Evolutionary conservation across 1,140 invertebrate species (phyloP), one percentile per base, ranked within the genome.

Genomic region (Hesperophylax magnus): DNA sequence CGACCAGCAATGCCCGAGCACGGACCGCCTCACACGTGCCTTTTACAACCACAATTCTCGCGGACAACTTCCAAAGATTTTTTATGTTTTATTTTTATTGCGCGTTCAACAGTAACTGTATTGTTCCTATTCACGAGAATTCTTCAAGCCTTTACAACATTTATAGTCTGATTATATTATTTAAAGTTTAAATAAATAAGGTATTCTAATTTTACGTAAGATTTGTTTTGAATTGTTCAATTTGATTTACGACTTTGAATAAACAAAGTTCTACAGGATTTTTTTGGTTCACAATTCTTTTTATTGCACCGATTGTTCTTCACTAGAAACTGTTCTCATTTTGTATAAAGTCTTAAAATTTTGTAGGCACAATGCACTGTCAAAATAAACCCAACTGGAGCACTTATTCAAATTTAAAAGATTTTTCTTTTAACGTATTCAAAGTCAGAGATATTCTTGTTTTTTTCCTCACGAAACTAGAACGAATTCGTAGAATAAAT

Each of bases 191-290:
- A 47, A 47, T 47, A 47, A 47, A 11, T 22, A 58, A 75, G 24
- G 39, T 75, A 75, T 75, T 75, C 72, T 58, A 75, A 75, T 75
- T 75, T 75, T 75, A 75, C 72, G 72, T 56, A 56, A 75, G 18
- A 56, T 75, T 20, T 27, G 52, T 39, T 58, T 71, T n/a, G 39
- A 71, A 34, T 17, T 20, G 67, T 18, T 4, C 67, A 47, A 17
- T 17, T 24, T 17, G 14, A 75, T 75, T 75, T 75, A 75, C 53
- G 72, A 75, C 53, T 9, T 8, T 8, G 11, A 71, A 18, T 71
- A 47, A 47, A 22, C 39, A 71, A 47, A 71, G 31, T 0, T 71
- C 22, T 39, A 18, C 39, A 31, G 17, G 8, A 65, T 31, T 31
- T 31, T 34, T 20, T 22, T 71, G 39, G 67, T 20, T 11, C 67